Conservation (phyloP, 2,888 invertebrate species). For the Dynastes tityus region DNA sequence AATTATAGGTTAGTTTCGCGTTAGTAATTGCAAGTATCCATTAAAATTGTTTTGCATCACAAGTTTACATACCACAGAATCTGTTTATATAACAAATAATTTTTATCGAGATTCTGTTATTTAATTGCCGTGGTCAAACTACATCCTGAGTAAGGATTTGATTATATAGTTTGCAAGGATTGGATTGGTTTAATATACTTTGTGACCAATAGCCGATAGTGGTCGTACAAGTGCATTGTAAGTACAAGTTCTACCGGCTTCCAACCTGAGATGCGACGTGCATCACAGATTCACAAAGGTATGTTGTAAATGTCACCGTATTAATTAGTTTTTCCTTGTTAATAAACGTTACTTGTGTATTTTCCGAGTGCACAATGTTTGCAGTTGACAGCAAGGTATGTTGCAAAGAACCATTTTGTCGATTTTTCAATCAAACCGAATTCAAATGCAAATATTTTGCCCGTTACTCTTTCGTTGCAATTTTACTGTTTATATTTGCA, state of each 20-base stretch:
- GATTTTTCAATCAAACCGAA: slow-evolving; percentile 45
- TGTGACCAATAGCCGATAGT: slow-evolving; percentile 60
- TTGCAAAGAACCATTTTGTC: slow-evolving; percentile 54
- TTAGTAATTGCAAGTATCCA: slow-evolving; percentile 11
- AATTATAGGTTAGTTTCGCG: slow-evolving; percentile 38
- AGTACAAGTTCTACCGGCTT: slow-evolving; percentile 58
- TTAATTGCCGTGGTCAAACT: slow-evolving; percentile 53
- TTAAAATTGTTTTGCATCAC: slow-evolving; percentile 41
- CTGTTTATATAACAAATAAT: slow-evolving; percentile 42
- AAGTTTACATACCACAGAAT: slow-evolving; percentile 23
- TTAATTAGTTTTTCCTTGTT: slow-evolving; percentile 45
- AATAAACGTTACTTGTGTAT: slow-evolving; percentile 47
- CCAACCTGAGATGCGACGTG: slow-evolving; percentile 74
- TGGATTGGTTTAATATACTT: slow-evolving; percentile 57
- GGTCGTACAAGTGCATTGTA: slow-evolving; percentile 60
- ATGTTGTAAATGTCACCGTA: slow-evolving; percentile 59
- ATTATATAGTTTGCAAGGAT: slow-evolving; percentile 56
- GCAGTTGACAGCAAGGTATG: slow-evolving; percentile 52
- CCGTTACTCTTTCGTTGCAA: slow-evolving; percentile 49
- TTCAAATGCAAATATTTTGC: slow-evolving; percentile 48
- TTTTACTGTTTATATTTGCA: slow-evolving; percentile 44
- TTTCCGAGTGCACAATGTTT: slow-evolving; percentile 45
- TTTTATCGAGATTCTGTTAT: slow-evolving; percentile 45
- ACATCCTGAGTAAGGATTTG: slow-evolving; percentile 53
- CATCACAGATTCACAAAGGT: slow-evolving; percentile 76